A percentile compares a stretch with the other conserved stretches of the same genome.
These are phyloP conservation scores for Erebia epiphron DNA, from an alignment of 2,888 invertebrate species.

Conservation along the genomic window DNA sequence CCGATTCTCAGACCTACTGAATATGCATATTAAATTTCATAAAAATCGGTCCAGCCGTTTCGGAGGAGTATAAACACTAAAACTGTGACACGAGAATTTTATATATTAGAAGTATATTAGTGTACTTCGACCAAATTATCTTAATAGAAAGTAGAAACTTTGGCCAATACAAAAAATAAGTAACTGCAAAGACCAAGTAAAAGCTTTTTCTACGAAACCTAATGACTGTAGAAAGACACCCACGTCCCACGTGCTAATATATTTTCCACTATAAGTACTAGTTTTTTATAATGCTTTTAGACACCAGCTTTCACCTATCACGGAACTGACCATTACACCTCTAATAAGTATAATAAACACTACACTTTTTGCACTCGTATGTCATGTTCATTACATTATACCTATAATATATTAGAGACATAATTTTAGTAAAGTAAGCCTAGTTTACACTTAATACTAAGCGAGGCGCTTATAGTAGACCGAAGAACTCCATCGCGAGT, in stretches of 20 bases:
- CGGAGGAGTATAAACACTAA: too few species aligned
- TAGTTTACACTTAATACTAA: background rate
- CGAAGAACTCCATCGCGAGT: too few species aligned
- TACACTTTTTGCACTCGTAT: background rate
- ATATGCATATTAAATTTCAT: too few species aligned
- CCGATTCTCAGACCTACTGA: too few species aligned
- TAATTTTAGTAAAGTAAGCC: background rate
- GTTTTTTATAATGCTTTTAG: conserved; percentile 8
- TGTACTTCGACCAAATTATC: conserved; percentile 3
- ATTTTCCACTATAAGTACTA: conserved; percentile 6
- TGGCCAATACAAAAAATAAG: conserved; percentile 2
- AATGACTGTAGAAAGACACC: conserved; percentile 9
- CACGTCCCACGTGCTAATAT: conserved; percentile 7
- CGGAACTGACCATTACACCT: conserved; percentile 13
- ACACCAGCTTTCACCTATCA: conserved; percentile 18
- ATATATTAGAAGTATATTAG: too few species aligned
- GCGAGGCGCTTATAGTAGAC: background rate
- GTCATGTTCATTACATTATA: background rate
- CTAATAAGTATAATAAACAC: conserved; percentile 15
- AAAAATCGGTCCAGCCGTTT: too few species aligned
- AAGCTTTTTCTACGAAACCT: conserved; percentile 12
- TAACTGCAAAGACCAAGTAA: background rate
- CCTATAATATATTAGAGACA: background rate
- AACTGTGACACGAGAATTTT: too few species aligned
- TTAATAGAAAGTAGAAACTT: conserved; percentile 12